Conservation (phyloP, 2,888 invertebrate genomes). For the Agonum fuliginosum region DNA sequence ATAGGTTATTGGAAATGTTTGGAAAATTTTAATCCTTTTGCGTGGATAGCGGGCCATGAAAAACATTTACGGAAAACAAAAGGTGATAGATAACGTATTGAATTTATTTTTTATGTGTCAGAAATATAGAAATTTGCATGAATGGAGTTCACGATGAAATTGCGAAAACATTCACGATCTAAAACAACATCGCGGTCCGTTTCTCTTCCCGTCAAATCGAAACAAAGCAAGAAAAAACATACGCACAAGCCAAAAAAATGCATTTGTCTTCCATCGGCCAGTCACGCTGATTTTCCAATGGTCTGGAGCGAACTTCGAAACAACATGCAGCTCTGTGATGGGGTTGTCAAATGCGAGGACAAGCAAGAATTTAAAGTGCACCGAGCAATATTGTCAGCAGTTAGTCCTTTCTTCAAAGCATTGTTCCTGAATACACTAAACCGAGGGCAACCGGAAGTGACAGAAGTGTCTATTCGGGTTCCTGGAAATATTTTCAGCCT, state of each 20-base stretch:
- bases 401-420: slow-evolving; percentile 84
- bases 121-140: slow-evolving; percentile 36
- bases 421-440: slow-evolving; percentile 82
- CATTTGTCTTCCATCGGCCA: slow-evolving; percentile 78
- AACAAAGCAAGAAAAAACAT: slow-evolving; percentile 61
- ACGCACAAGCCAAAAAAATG: slow-evolving; percentile 72
- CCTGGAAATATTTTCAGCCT: slow-evolving; percentile 78
- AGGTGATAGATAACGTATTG: slow-evolving; percentile 13
- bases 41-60: background rate
- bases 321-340: slow-evolving; percentile 83
- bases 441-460: slow-evolving; percentile 77
- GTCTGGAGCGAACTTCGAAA: slow-evolving; percentile 82
- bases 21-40: background rate
- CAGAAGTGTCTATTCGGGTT: slow-evolving; percentile 77
- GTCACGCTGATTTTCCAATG: slow-evolving; percentile 78
- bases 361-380: slow-evolving; percentile 80
- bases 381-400: slow-evolving; percentile 82
- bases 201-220: slow-evolving; percentile 60
- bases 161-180: slow-evolving; percentile 59
- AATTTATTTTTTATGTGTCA: slow-evolving; percentile 47
- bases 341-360: slow-evolving; percentile 79
- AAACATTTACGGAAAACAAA: slow-evolving; percentile 25
- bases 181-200: slow-evolving; percentile 26
- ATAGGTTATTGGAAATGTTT: background rate
- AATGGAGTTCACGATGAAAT: slow-evolving; percentile 63